A percentile compares a stretch with the other conserved stretches of the same genome.
phyloP scores from a whole-genome alignment of 2,113 vertebrate species.

The Scatophagus argus region DNA sequence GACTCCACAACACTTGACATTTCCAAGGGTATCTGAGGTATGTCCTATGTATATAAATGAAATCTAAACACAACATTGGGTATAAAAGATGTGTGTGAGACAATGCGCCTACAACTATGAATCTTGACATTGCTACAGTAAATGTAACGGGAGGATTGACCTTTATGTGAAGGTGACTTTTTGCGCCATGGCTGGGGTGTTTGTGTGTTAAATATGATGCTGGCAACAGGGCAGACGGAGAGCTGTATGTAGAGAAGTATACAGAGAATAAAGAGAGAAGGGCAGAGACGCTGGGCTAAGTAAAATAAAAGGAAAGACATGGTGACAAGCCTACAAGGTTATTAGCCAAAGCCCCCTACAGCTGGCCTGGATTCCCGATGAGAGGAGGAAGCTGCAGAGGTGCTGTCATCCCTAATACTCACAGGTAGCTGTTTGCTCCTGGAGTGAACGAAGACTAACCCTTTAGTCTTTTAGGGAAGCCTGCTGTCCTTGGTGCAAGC shows the following conservation, averaged over 20 bases:
- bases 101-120: slow-evolving; percentile 35
- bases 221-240: slow-evolving; percentile 53
- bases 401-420: slow-evolving; percentile 64
- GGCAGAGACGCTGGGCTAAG: slow-evolving; percentile 29
- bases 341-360: slow-evolving; percentile 57
- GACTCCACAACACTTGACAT: slow-evolving; percentile 48
- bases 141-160: slow-evolving; percentile 74
- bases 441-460: slow-evolving; percentile 36
- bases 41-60: slow-evolving; percentile 1
- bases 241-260: neutral
- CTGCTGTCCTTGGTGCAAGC: slow-evolving; percentile 28
- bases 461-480: slow-evolving; percentile 46
- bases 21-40: slow-evolving; percentile 27
- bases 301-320: slow-evolving; percentile 53
- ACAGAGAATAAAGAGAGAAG: slow-evolving; percentile 37
- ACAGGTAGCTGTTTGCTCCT: slow-evolving; percentile 55
- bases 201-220: slow-evolving; percentile 78
- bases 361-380: slow-evolving; percentile 56
- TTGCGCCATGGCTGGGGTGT: slow-evolving; percentile 57
- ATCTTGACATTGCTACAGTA: slow-evolving; percentile 53
- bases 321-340: slow-evolving; percentile 52
- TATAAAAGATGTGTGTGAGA: slow-evolving; percentile 1
- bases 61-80: slow-evolving; percentile 9
- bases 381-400: slow-evolving; percentile 48
- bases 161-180: slow-evolving; percentile 78